A percentile compares a stretch with the other conserved stretches of the same genome.
Evolutionary conservation across 1,140 invertebrate species (phyloP).

Genomic region (Penaeus indicus): DNA sequence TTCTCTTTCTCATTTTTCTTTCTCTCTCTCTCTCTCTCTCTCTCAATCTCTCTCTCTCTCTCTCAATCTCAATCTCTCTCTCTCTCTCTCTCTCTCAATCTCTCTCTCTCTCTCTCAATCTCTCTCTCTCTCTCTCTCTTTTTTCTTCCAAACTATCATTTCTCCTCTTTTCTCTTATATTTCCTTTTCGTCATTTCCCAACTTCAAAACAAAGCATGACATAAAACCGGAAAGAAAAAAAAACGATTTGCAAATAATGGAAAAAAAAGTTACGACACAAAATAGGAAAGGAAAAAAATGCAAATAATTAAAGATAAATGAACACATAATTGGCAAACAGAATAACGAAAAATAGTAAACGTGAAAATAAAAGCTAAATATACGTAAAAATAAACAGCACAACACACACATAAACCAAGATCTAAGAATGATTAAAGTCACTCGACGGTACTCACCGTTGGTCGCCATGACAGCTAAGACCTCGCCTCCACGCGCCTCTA

Average conservation of each 20-base stretch:
- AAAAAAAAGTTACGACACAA: too few relatives aligned
- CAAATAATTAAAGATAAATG: too few relatives aligned
- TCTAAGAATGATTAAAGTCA: too few relatives aligned
- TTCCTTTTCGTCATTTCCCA: background rate
- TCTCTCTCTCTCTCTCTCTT: background rate
- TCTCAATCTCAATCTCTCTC: background rate
- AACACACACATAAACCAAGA: too few relatives aligned
- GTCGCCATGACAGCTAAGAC: slow-evolving; percentile 91
- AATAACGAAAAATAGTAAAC: too few relatives aligned
- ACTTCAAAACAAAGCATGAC: background rate
- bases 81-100: background rate
- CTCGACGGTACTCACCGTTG: slow-evolving; percentile 70
- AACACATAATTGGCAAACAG: too few relatives aligned
- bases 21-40: background rate
- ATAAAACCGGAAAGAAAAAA: background rate
- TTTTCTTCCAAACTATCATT: too few relatives aligned
- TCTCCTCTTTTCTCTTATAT: background rate
- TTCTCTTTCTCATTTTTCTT: background rate
- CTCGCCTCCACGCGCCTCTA: slow-evolving; percentile 91
- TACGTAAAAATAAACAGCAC: too few relatives aligned
- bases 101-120: background rate
- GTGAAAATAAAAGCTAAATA: too few relatives aligned
- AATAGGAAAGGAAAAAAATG: too few relatives aligned
- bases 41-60: background rate
- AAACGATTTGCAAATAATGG: too few relatives aligned